Conservation (phyloP, 2,888 invertebrate species). For the Scaptomyza tumidula region DNA sequence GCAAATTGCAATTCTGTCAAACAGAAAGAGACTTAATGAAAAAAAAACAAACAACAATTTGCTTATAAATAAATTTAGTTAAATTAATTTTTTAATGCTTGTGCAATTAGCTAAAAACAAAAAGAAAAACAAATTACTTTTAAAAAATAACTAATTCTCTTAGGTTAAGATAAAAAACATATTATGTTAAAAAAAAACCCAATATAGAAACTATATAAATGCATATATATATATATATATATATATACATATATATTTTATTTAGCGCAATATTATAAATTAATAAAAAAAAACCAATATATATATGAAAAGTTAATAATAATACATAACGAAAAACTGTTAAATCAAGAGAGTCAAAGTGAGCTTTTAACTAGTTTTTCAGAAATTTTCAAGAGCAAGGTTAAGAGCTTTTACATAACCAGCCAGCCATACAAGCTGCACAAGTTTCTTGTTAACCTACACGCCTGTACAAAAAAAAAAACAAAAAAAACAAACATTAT, state of each 20-base stretch:
- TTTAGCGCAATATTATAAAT: slow-evolving; percentile 74
- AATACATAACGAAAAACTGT: not conserved
- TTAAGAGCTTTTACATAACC: slow-evolving; percentile 56
- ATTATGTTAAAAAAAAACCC: slow-evolving; percentile 37
- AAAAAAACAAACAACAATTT: slow-evolving; percentile 28
- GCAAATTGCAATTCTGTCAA: slow-evolving; percentile 69
- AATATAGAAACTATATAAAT: slow-evolving; percentile 46
- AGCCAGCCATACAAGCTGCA: slow-evolving; percentile 34
- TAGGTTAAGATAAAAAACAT: slow-evolving; percentile 43
- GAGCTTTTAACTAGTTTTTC: slow-evolving; percentile 30
- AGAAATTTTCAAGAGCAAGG: slow-evolving; percentile 73
- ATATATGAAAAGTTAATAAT: slow-evolving; percentile 16
- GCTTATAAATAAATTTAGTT: slow-evolving; percentile 55
- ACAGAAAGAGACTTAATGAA: slow-evolving; percentile 62
- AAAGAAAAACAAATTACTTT: slow-evolving; percentile 22
- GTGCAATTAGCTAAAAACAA: slow-evolving; percentile 60
- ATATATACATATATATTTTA: slow-evolving; percentile 42
- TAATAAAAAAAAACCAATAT: slow-evolving; percentile 42
- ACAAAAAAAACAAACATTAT: slow-evolving; percentile 11
- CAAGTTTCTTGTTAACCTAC: slow-evolving; percentile 64
- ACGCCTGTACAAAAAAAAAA: slow-evolving; percentile 38
- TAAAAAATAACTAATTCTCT: slow-evolving; percentile 24
- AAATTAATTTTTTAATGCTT: slow-evolving; percentile 62
- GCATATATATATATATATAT: slow-evolving; percentile 29
- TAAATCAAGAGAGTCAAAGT: not conserved